A percentile compares a stretch with the other conserved stretches of the same genome.
These are phyloP conservation scores for Sitophilus oryzae DNA, from an alignment of 1,140 invertebrate genomes.

Conservation along the genomic window DNA sequence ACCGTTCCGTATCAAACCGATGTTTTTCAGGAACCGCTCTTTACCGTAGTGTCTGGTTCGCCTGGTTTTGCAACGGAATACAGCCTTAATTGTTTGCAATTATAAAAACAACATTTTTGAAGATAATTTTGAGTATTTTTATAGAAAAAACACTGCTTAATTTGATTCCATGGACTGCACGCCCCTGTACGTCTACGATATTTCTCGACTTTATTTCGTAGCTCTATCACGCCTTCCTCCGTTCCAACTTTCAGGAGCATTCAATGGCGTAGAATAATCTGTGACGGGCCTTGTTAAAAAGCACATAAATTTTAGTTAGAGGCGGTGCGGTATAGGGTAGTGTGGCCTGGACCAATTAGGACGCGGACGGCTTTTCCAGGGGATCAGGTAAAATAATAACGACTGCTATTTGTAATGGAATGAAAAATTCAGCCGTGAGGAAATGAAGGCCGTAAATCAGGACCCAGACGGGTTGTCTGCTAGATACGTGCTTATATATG, in stretches of 20 bases:
- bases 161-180: too few relatives aligned
- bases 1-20: too few relatives aligned
- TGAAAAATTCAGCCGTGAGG: conserved; percentile 16
- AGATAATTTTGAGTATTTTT: too few relatives aligned
- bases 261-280: conserved; percentile 16
- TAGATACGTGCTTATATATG: neutral
- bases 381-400: conserved; percentile 16
- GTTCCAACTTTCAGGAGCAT: neutral
- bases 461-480: neutral
- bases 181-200: too few relatives aligned
- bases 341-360: conserved; percentile 17
- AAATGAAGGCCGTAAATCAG: conserved; percentile 4
- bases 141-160: too few relatives aligned
- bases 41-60: too few relatives aligned
- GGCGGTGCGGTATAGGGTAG: too few relatives aligned
- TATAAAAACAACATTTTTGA: too few relatives aligned
- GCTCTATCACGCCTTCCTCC: neutral
- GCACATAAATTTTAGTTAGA: conserved; percentile 17
- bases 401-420: conserved; percentile 10
- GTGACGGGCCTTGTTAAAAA: conserved; percentile 7
- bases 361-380: neutral
- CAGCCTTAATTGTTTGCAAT: too few relatives aligned
- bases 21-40: too few relatives aligned
- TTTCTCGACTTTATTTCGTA: neutral
- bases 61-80: too few relatives aligned